These are phyloP conservation scores for Meteorus sp. DNA, from an alignment of 1,140 invertebrate species.

Conservation along the genomic window DNA sequence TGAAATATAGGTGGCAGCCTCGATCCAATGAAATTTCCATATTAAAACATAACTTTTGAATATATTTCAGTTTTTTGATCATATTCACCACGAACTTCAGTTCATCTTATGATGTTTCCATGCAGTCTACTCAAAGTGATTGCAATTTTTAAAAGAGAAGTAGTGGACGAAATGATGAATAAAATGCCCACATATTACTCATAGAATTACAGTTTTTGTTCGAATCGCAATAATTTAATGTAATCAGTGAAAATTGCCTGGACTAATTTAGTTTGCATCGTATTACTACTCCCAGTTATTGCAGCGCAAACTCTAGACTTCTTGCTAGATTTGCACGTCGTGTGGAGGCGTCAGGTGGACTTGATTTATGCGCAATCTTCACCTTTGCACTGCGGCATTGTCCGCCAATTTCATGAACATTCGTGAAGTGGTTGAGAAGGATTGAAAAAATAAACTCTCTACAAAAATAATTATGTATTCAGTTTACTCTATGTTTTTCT, in stretches of 20 bases:
- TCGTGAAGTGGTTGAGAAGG: background rate
- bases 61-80: too few species aligned
- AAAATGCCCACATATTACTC: too few species aligned
- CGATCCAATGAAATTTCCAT: constrained; percentile 9
- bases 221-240: constrained; percentile 8
- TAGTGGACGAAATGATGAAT: too few species aligned
- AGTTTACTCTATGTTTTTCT: constrained; percentile 16
- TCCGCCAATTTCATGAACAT: background rate
- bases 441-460: background rate
- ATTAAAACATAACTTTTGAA: background rate
- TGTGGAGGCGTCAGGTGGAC: constrained; percentile 16
- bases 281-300: too few species aligned
- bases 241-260: background rate
- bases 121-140: too few species aligned
- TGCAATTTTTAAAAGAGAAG: too few species aligned
- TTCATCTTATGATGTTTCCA: too few species aligned
- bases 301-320: constrained; percentile 1
- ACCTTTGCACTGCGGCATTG: constrained; percentile 6
- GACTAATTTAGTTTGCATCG: constrained; percentile 17
- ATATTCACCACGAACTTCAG: too few species aligned
- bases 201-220: background rate
- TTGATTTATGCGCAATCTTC: constrained; percentile 26
- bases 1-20: constrained; percentile 6
- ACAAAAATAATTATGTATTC: background rate
- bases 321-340: background rate